Percentiles rank a stretch among this genome's conserved stretches.
Conservation (phyloP, 2,113 vertebrate genomes). For the Otis tarda region DNA sequence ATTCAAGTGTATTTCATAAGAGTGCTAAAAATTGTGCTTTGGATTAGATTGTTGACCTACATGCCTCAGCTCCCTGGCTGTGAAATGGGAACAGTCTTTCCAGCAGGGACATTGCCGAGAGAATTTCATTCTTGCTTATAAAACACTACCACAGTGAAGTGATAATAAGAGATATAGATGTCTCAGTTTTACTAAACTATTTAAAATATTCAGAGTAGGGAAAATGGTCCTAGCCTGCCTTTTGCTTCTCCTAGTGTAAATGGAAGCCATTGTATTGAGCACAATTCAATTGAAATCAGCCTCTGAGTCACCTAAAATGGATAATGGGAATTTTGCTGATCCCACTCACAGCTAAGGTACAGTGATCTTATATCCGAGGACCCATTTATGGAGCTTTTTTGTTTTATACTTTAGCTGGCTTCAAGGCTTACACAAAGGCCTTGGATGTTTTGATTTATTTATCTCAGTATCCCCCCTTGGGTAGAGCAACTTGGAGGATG, state of each 20-base stretch:
- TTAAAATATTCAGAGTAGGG: neutral
- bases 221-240: neutral
- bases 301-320: neutral
- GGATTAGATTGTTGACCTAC: constrained; percentile 11
- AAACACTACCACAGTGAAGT: neutral
- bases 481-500: neutral
- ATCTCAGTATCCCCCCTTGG: neutral
- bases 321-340: neutral
- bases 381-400: neutral
- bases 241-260: neutral
- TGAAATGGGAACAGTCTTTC: constrained; percentile 38
- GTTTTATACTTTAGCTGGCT: neutral
- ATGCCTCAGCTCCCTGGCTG: neutral
- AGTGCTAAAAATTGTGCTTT: neutral
- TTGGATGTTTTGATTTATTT: neutral
- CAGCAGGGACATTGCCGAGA: neutral
- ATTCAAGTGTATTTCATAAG: constrained; percentile 9
- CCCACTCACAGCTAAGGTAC: neutral
- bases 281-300: neutral
- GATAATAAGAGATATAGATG: neutral
- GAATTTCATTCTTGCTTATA: constrained; percentile 15
- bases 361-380: neutral
- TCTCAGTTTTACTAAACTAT: constrained; percentile 1
- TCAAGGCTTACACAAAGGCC: neutral
- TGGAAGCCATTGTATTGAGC: neutral